A percentile compares a stretch with the other conserved stretches of the same genome.
These are phyloP conservation scores for Drosophila ochracea DNA, from an alignment of 2,888 invertebrate species.

Conservation along the genomic window DNA sequence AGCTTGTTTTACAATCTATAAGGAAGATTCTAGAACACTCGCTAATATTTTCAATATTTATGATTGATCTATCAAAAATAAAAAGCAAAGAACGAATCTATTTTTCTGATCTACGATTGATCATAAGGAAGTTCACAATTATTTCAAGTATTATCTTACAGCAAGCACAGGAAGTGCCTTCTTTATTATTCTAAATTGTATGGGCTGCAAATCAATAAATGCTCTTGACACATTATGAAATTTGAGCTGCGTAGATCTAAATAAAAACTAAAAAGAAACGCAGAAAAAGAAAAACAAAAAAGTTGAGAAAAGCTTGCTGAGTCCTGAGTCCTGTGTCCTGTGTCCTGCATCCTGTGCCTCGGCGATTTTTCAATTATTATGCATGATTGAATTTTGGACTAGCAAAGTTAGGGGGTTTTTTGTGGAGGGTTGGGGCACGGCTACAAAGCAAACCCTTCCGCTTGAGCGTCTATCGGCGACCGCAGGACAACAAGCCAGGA, in stretches of 20 bases:
- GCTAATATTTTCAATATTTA: neutral
- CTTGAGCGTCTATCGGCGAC: slow-evolving; percentile 76
- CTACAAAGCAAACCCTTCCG: slow-evolving; percentile 68
- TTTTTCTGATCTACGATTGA: neutral
- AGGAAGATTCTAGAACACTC: neutral
- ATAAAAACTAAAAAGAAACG: neutral
- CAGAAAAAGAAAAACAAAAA: slow-evolving; percentile 2
- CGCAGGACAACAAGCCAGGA: slow-evolving; percentile 61
- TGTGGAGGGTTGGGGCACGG: slow-evolving; percentile 7
- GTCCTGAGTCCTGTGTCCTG: slow-evolving; percentile 7
- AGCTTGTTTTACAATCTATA: neutral
- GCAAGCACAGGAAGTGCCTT: slow-evolving; percentile 25
- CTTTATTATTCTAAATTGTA: slow-evolving; percentile 11
- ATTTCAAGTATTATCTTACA: slow-evolving; percentile 36
- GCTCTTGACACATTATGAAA: slow-evolving; percentile 60
- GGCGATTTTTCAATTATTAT: slow-evolving; percentile 80
- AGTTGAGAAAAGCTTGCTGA: slow-evolving; percentile 28
- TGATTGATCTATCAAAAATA: neutral
- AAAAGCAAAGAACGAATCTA: neutral
- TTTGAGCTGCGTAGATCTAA: slow-evolving; percentile 37
- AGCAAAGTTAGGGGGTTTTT: slow-evolving; percentile 9
- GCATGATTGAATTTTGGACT: slow-evolving; percentile 76
- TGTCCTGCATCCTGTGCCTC: neutral
- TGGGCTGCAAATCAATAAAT: slow-evolving; percentile 52
- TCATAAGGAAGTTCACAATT: neutral